Percentiles rank a stretch among this genome's conserved stretches.
Conservation (phyloP, 2,113 vertebrate genomes). For the Dromiciops gliroides region DNA sequence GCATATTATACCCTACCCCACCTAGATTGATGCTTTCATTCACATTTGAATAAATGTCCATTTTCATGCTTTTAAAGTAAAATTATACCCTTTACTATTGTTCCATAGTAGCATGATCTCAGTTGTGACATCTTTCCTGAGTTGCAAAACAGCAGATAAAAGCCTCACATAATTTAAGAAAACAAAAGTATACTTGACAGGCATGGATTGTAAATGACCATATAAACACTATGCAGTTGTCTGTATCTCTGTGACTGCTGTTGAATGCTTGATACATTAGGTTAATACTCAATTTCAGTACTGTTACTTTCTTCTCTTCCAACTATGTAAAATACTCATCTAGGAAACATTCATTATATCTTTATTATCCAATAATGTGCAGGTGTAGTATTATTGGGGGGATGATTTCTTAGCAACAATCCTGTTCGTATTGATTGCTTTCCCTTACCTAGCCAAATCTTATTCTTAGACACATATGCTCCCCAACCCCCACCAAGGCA, state of each 20-base stretch:
- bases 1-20: conserved; percentile 1
- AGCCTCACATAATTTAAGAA: neutral
- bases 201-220: neutral
- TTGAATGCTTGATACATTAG: neutral
- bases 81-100: neutral
- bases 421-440: conserved; percentile 28
- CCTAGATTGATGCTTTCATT: neutral
- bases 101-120: conserved; percentile 5
- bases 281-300: neutral
- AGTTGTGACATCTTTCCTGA: neutral
- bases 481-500: neutral
- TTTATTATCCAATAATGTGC: neutral
- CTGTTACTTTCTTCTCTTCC: neutral
- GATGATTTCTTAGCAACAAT: neutral
- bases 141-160: neutral
- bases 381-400: neutral
- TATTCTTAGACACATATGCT: neutral
- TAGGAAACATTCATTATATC: neutral
- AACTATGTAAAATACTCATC: conserved; percentile 16
- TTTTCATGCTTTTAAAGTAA: conserved; percentile 28
- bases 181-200: neutral
- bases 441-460: neutral
- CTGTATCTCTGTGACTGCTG: neutral
- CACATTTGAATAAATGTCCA: neutral
- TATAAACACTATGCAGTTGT: neutral